A percentile compares a stretch with the other conserved stretches of the same genome.
phyloP scores from a whole-genome alignment of 2,888 invertebrate genomes.

The Ethmia dodecea region DNA sequence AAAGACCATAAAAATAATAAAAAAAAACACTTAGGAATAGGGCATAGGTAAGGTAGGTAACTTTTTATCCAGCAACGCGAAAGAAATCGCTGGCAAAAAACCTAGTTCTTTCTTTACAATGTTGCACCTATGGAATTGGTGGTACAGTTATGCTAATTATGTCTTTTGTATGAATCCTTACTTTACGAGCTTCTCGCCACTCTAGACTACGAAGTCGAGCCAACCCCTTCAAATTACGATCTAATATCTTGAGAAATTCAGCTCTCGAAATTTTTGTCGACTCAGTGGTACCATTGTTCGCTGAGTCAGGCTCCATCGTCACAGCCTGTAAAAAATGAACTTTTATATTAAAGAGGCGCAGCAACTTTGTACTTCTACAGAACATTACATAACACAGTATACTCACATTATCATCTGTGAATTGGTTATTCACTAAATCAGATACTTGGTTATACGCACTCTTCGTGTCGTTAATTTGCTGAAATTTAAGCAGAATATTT shows the following conservation, averaged over 20 bases:
- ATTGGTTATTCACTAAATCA: conserved; percentile 58
- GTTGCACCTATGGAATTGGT: too few relatives aligned
- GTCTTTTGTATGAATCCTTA: conserved; percentile 20
- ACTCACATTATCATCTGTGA: conserved; percentile 63
- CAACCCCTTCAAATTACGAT: conserved; percentile 66
- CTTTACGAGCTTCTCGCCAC: conserved; percentile 71
- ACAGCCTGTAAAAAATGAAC: conserved; percentile 27
- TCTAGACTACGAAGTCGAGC: conserved; percentile 62
- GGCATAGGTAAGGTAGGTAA: background rate
- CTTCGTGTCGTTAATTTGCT: conserved; percentile 74
- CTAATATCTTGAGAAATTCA: conserved; percentile 63
- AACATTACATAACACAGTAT: too few relatives aligned
- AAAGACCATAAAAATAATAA: too few relatives aligned
- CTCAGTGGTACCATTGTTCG: conserved; percentile 51
- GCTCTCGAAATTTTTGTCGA: conserved; percentile 60
- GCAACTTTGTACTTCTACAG: too few relatives aligned
- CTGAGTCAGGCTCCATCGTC: conserved; percentile 32
- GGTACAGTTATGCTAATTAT: background rate
- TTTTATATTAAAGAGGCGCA: too few relatives aligned
- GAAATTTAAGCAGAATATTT: conserved; percentile 27
- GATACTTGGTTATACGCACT: conserved; percentile 69
- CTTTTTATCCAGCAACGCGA: background rate
- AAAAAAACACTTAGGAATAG: too few relatives aligned
- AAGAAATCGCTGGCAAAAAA: background rate
- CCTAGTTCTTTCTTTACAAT: background rate